These are phyloP conservation scores for Phrynocephalus forsythii DNA, from an alignment of 2,797 vertebrate species.

Conservation along the genomic window DNA sequence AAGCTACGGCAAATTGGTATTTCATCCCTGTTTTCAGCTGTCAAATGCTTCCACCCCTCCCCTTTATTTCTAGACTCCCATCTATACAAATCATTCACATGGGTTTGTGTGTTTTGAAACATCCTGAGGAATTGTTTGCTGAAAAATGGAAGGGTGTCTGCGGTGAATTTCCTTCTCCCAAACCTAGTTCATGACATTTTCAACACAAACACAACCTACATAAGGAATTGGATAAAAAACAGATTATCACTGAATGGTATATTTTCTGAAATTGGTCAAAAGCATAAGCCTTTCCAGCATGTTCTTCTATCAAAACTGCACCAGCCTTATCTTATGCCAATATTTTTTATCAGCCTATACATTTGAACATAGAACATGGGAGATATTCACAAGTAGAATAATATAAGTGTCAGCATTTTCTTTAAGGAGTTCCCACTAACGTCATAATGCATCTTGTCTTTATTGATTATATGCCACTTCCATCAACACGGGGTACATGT, in stretches of 20 bases:
- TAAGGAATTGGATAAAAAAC: conserved; percentile 10
- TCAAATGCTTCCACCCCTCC: conserved; percentile 56
- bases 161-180: conserved; percentile 25
- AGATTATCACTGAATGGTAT: background rate
- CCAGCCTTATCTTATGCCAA: background rate
- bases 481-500: too few species aligned
- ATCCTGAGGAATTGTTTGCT: conserved; percentile 60
- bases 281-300: background rate
- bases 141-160: conserved; percentile 44
- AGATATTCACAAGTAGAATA: background rate
- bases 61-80: conserved; percentile 65
- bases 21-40: conserved; percentile 46
- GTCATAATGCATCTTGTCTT: background rate
- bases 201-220: conserved; percentile 5
- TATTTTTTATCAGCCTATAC: background rate
- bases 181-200: background rate
- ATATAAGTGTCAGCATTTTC: background rate
- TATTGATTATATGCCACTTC: background rate
- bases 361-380: background rate
- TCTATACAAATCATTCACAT: conserved; percentile 58
- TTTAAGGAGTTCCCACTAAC: background rate
- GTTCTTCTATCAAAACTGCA: background rate
- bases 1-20: conserved; percentile 51
- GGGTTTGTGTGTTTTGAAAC: conserved; percentile 52
- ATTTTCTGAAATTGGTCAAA: conserved; percentile 12